phyloP scores from a whole-genome alignment of 2,888 invertebrate species.

The Drosophila atripex region DNA sequence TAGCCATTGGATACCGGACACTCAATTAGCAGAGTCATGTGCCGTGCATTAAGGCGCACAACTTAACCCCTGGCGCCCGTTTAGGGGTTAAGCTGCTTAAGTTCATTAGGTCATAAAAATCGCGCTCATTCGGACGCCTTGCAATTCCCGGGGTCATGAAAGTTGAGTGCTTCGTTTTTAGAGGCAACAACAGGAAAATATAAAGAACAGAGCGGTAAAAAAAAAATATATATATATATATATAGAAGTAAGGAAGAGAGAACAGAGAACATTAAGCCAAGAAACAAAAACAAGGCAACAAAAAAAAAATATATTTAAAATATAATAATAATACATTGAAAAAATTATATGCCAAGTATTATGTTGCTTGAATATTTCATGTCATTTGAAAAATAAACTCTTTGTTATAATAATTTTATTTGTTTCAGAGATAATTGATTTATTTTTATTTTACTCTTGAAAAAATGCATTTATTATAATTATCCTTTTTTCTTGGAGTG shows the following conservation, averaged over 20 bases:
- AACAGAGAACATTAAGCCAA: not conserved
- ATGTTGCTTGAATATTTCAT: too few species aligned
- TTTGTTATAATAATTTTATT: too few species aligned
- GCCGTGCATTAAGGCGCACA: constrained; percentile 11
- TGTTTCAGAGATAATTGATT: too few species aligned
- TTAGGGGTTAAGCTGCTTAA: constrained; percentile 38
- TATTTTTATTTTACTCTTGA: too few species aligned
- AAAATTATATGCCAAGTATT: too few species aligned
- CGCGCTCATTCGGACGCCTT: constrained; percentile 45
- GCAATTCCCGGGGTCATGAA: constrained; percentile 33
- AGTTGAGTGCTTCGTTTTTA: constrained; percentile 16
- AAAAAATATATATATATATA: too few species aligned
- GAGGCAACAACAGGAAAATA: too few species aligned
- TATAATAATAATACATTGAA: too few species aligned
- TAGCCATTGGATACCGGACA: constrained; percentile 14
- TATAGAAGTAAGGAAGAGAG: not conserved
- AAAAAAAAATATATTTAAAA: not conserved
- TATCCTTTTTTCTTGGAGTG: not conserved
- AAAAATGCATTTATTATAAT: not conserved
- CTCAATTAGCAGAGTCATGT: constrained; percentile 43
- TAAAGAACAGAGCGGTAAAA: too few species aligned
- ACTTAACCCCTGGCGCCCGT: not conserved
- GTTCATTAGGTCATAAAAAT: constrained; percentile 54
- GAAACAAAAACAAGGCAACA: too few species aligned
- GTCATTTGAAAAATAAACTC: too few species aligned